Evolutionary conservation across 2,113 vertebrate species (phyloP), one percentile per base, ranked within the genome.

Genomic region (Machaerirhynchus nigripectus): DNA sequence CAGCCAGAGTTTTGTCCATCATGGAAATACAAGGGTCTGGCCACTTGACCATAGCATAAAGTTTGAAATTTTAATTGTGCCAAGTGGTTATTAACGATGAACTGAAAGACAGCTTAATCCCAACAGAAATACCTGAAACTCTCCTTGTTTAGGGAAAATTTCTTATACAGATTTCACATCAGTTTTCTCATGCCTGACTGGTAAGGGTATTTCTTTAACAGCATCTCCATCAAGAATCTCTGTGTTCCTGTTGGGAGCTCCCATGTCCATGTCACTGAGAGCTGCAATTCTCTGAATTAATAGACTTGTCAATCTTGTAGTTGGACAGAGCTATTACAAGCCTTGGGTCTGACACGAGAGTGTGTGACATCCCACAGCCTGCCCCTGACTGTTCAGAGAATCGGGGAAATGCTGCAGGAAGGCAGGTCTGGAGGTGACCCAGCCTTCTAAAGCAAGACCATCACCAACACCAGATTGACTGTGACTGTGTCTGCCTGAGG

Each of bases 381-480:
- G 40, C 5, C 27, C 27, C 67, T 73, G 56, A 9, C 18, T 53
- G 24, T 40, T 44, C 84, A 81, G 63, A 59, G 52, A 40, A 24
- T 11, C 61, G 28, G 63, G 65, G 60, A 50, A 70, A 10, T 2
- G 6, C 52, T 84, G 39, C 50, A 65, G 14, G 24, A 61, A 47
- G 30, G 14, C 42, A 76, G 10, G 33, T 64, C 71, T 63, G 47
- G 67, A 67, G 44, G 23, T 7, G 15, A 79, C 27, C 13, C 70
- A 68, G 20, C 15, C 46, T 69, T 11, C 20, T 16, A 37, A 33
- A n/a, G 11, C 14, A 39, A 9, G 15, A 24, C 10, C 22, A 40
- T 15, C 49, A 40, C 13, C 44, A 78, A 1, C 40, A 7, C 21
- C 4, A 3, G 17, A 30, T 4, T 2, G 1, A 4, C 23, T 39